Percentiles rank a stretch among this genome's conserved stretches.
phyloP scores from a whole-genome alignment of 2,113 vertebrate genomes.

The Zeus faber region DNA sequence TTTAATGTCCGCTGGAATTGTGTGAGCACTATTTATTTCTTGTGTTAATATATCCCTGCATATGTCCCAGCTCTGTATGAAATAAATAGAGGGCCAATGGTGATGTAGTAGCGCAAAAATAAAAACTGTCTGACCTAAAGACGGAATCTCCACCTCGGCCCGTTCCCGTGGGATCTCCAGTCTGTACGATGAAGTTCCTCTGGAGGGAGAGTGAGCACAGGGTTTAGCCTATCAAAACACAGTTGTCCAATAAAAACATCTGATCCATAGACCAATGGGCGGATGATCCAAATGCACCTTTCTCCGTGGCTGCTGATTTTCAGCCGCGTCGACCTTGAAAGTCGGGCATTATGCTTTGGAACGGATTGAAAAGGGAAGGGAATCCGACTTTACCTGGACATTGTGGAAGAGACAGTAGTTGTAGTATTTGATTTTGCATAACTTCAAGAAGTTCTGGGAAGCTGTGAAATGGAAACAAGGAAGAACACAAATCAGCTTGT shows the following conservation, averaged over 20 bases:
- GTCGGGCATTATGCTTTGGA: not conserved
- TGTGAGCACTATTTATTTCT: no score
- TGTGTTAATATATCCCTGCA: no score
- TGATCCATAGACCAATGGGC: no score
- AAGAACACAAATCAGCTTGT: not conserved
- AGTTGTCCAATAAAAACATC: not conserved
- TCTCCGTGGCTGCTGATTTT: no score
- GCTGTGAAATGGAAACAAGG: slow-evolving; percentile 73
- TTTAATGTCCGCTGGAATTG: no score
- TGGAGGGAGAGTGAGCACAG: slow-evolving; percentile 41
- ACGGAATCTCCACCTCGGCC: slow-evolving; percentile 94
- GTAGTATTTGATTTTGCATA: slow-evolving; percentile 97
- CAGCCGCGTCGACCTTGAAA: no score
- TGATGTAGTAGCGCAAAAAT: no score
- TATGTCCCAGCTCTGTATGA: not conserved
- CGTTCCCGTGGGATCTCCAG: slow-evolving; percentile 91
- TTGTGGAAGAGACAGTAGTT: slow-evolving; percentile 97
- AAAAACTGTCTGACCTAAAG: slow-evolving; percentile 91
- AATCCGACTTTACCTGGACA: slow-evolving; percentile 85
- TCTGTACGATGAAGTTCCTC: slow-evolving; percentile 95
- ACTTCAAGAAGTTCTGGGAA: slow-evolving; percentile 92
- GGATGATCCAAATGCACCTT: no score
- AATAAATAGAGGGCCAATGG: not conserved
- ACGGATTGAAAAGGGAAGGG: not conserved
- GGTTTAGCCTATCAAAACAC: not conserved